Evolutionary conservation across 1,140 invertebrate genomes (phyloP), one percentile per base, ranked within the genome.

Genomic region (Idris sp.): DNA sequence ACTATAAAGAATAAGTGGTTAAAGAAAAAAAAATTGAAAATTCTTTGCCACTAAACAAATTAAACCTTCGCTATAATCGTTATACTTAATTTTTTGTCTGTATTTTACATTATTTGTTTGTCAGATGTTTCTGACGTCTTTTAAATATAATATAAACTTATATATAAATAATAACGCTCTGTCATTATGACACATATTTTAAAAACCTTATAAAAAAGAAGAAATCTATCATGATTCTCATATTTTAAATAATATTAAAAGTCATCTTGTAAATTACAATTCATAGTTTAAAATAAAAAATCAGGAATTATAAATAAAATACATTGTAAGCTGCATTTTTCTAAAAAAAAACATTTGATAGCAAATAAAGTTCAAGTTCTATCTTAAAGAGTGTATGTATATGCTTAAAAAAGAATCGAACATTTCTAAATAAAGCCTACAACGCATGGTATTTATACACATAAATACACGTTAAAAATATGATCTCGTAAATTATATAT

Each of bases 381-480:
- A n/a, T n/a, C n/a, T n/a, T n/a, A n/a, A n/a, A n/a, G n/a, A n/a
- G n/a, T n/a, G n/a, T n/a, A n/a, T n/a, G n/a, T n/a, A n/a, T n/a
- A n/a, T n/a, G n/a, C n/a, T n/a, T n/a, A n/a, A n/a, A n/a, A n/a
- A n/a, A n/a, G n/a, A n/a, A n/a, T n/a, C n/a, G n/a, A n/a, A 22
- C 3, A 36, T 14, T 2, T 4, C 28, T 15, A 14, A 8, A 65
- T 59, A 46, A 46, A 65, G 69, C 69, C 44, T 59, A 73, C 59
- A 73, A 65, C 35, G 41, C 36, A 35, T 61, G 40, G 30, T 67
- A 75, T 75, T 65, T 76, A 67, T 76, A 76, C 58, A 64, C 56
- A 71, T 76, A 76, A 67, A 76, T 71, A 76, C 54, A 71, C 19
- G 16, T 62, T 62, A 65, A 61, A 65, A 67, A 43, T 72, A 46